Evolutionary conservation across 2,797 vertebrate species (phyloP).

Genomic region (Hozukius guyotensis): DNA sequence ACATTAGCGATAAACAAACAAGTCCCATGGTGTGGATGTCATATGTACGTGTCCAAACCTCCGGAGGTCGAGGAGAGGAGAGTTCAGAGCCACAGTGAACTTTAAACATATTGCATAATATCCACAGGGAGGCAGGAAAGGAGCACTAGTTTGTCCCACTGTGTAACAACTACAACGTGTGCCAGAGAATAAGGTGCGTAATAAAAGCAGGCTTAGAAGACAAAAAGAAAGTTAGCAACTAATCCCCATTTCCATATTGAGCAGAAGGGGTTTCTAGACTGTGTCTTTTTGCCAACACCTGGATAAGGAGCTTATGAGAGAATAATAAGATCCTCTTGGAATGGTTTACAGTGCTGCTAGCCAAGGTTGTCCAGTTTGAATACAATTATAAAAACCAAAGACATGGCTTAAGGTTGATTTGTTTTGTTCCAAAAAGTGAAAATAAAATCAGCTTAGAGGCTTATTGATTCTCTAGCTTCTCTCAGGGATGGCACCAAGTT

Average conservation of each 20-base stretch:
- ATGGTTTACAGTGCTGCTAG: slow-evolving; percentile 11
- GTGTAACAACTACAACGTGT: neutral
- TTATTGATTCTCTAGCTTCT: slow-evolving; percentile 49
- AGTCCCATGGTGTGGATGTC: slow-evolving; percentile 1
- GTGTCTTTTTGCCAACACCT: slow-evolving; percentile 45
- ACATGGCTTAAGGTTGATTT: slow-evolving; percentile 52
- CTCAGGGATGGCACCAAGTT: slow-evolving; percentile 35
- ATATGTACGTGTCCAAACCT: slow-evolving; percentile 6
- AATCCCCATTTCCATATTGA: slow-evolving; percentile 36
- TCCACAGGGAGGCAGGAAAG: slow-evolving; percentile 64
- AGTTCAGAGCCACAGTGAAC: neutral
- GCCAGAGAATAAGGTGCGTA: slow-evolving; percentile 8
- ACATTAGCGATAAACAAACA: slow-evolving; percentile 5
- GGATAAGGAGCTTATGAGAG: slow-evolving; percentile 45
- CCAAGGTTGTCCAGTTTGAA: slow-evolving; percentile 32
- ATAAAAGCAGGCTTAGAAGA: slow-evolving; percentile 38
- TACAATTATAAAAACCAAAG: slow-evolving; percentile 45
- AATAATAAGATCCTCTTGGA: slow-evolving; percentile 47
- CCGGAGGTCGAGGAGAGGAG: neutral
- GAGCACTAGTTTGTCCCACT: neutral
- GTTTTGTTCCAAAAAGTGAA: slow-evolving; percentile 50
- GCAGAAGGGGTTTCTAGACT: slow-evolving; percentile 36
- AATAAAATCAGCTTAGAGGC: slow-evolving; percentile 38
- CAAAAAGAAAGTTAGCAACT: slow-evolving; percentile 28
- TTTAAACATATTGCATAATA: neutral